These are phyloP conservation scores for Sprattus sprattus DNA, from an alignment of 2,113 vertebrate genomes.

Conservation along the genomic window DNA sequence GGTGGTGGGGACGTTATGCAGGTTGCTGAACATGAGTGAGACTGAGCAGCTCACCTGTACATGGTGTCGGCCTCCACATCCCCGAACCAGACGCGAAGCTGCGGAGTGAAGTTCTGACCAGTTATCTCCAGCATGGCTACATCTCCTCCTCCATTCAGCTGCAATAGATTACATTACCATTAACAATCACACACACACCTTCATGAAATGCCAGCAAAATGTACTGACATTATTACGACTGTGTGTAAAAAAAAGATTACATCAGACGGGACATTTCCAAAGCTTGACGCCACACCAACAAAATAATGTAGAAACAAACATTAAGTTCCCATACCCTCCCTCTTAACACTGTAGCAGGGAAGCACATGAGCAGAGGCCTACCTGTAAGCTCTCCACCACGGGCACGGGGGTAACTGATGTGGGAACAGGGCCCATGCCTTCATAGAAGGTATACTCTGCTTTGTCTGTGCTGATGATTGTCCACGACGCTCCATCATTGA, in stretches of 20 bases:
- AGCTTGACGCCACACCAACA: too few relatives aligned
- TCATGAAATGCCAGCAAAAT: too few relatives aligned
- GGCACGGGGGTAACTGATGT: constrained; percentile 97
- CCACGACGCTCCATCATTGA: constrained; percentile 99
- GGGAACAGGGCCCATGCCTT: constrained; percentile 98
- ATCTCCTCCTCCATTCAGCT: constrained; percentile 96
- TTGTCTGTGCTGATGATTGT: constrained; percentile 99
- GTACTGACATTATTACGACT: too few relatives aligned
- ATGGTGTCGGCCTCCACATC: constrained; percentile 99
- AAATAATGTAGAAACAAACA: too few relatives aligned
- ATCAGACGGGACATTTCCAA: too few relatives aligned
- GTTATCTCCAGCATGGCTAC: constrained; percentile 99
- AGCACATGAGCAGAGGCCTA: constrained; percentile 47
- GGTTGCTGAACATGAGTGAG: too few relatives aligned
- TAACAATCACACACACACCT: too few relatives aligned
- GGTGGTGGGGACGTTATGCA: too few relatives aligned
- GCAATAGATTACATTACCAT: background rate
- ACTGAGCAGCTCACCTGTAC: constrained; percentile 81
- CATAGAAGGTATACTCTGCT: constrained; percentile 98
- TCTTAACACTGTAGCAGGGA: background rate
- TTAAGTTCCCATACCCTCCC: too few relatives aligned
- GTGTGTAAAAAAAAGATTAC: too few relatives aligned
- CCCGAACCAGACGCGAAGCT: constrained; percentile 98
- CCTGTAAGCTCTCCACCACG: constrained; percentile 98
- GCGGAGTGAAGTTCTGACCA: constrained; percentile 98